Evolutionary conservation across 1,140 invertebrate genomes (phyloP).

Genomic region (Drosophila ercepeae): DNA sequence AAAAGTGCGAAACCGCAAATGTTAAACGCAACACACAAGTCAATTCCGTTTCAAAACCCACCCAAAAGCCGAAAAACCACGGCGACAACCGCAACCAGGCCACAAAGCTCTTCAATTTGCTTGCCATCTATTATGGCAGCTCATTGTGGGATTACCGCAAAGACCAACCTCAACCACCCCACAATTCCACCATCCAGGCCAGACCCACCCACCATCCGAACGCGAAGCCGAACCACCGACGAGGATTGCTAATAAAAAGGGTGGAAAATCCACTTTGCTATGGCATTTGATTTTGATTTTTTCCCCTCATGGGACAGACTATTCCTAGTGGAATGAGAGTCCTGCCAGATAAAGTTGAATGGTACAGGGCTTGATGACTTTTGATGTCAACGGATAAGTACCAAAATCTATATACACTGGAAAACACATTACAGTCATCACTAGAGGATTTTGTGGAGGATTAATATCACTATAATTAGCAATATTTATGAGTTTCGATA

Average conservation of each 20-base stretch:
- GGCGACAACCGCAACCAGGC: slow-evolving; percentile 69
- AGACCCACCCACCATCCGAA: slow-evolving; percentile 2
- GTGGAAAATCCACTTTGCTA: slow-evolving; percentile 83
- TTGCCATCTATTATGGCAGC: slow-evolving; percentile 82
- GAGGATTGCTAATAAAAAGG: slow-evolving; percentile 81
- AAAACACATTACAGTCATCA: not conserved
- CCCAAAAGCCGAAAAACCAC: slow-evolving; percentile 21
- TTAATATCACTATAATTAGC: too few relatives aligned
- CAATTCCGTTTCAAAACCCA: slow-evolving; percentile 50
- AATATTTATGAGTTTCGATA: too few relatives aligned
- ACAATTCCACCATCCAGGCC: slow-evolving; percentile 8
- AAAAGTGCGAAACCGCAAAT: slow-evolving; percentile 83
- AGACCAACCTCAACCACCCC: slow-evolving; percentile 22
- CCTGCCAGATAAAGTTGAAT: slow-evolving; percentile 45
- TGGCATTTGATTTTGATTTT: slow-evolving; percentile 83
- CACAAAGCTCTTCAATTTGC: slow-evolving; percentile 83
- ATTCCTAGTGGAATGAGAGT: slow-evolving; percentile 10
- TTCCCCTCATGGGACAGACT: slow-evolving; percentile 52
- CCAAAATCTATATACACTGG: not conserved
- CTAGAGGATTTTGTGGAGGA: too few relatives aligned
- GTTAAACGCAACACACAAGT: slow-evolving; percentile 81
- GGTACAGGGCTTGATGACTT: slow-evolving; percentile 47
- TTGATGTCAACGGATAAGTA: slow-evolving; percentile 66
- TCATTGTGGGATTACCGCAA: slow-evolving; percentile 81
- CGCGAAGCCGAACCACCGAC: slow-evolving; percentile 33